Conservation (phyloP, 1,140 invertebrate species). For the Drosophila parabipectinata region DNA sequence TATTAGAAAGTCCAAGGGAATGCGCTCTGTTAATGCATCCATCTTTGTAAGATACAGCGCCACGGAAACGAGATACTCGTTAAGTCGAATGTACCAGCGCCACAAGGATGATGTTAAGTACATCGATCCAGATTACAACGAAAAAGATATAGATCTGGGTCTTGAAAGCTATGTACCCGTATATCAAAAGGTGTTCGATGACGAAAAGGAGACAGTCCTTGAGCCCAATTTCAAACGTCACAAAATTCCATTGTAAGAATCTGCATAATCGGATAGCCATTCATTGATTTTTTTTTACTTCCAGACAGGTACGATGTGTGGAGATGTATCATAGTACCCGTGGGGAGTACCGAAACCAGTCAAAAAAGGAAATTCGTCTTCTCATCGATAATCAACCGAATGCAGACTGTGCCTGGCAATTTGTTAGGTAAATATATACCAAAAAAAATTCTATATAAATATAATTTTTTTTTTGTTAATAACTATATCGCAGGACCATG, state of each 20-base stretch:
- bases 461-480: no score
- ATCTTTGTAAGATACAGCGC: neutral
- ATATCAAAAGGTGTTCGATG: constrained; percentile 5
- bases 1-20: constrained; percentile 20
- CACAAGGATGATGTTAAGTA: neutral
- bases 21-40: neutral
- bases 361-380: constrained; percentile 31
- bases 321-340: constrained; percentile 16
- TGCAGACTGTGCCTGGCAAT: constrained; percentile 31
- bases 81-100: neutral
- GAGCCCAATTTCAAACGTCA: constrained; percentile 31
- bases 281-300: neutral
- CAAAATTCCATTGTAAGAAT: constrained; percentile 32
- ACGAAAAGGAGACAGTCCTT: constrained; percentile 4
- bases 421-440: constrained; percentile 18
- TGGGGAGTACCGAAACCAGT: constrained; percentile 20
- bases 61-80: neutral
- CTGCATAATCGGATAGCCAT: neutral
- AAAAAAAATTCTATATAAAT: no score
- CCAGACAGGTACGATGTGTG: constrained; percentile 32
- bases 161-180: neutral
- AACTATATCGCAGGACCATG: constrained; percentile 21
- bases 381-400: constrained; percentile 42
- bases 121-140: neutral
- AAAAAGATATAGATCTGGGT: neutral